Evolutionary conservation across 2,797 vertebrate genomes (phyloP).

Genomic region (Knipowitschia caucasica): DNA sequence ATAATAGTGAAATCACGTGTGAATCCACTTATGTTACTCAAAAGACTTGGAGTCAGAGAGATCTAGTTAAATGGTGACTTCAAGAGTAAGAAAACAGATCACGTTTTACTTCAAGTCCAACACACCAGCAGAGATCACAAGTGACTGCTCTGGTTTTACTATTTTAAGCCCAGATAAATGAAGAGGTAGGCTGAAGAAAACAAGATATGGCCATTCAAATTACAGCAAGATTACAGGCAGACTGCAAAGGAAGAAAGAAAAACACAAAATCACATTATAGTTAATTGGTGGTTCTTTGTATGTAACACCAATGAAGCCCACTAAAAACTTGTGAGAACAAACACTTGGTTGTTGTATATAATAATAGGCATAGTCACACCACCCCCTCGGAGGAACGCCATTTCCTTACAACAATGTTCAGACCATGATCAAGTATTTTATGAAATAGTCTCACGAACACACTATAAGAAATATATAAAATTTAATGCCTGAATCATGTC

Average conservation of each 20-base stretch:
- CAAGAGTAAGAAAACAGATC: no score
- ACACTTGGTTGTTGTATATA: conserved; percentile 5
- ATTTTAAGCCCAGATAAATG: background rate
- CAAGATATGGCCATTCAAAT: background rate
- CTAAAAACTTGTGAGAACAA: background rate
- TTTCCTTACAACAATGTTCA: background rate
- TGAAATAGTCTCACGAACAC: background rate
- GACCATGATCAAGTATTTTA: background rate
- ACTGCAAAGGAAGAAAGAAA: background rate
- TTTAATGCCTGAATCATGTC: no score
- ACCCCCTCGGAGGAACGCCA: background rate
- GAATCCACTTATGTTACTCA: background rate
- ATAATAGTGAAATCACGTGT: background rate
- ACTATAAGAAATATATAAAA: no score
- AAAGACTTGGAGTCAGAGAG: background rate
- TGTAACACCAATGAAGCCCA: background rate
- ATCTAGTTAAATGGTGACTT: no score
- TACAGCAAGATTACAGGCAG: background rate
- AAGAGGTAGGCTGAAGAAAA: background rate
- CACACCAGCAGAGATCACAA: background rate
- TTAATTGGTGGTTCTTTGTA: background rate
- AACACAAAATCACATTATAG: background rate
- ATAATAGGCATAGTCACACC: conserved; percentile 7
- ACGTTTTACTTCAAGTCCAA: no score
- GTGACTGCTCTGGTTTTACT: background rate